Conservation (phyloP, 2,888 invertebrate genomes). For the Liopterus haemorrhoidalis region DNA sequence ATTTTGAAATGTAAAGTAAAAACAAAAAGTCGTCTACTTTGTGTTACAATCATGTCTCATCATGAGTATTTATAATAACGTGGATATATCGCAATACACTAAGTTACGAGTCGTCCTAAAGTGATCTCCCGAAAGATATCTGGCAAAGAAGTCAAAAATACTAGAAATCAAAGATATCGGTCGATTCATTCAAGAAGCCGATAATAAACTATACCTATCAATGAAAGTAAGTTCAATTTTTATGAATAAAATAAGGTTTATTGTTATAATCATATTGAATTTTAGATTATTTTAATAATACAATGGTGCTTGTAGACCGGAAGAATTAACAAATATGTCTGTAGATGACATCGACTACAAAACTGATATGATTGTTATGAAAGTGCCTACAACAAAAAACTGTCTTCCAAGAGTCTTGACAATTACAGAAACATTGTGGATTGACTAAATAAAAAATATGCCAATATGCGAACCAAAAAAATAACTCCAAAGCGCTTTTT, state of each 20-base stretch:
- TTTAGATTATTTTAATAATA: conserved; percentile 24
- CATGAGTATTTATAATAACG: conserved; percentile 2
- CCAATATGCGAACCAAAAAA: conserved; percentile 22
- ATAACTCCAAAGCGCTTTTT: conserved; percentile 19
- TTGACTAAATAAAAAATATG: conserved; percentile 26
- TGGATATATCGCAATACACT: conserved; percentile 11
- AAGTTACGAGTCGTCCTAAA: conserved; percentile 11
- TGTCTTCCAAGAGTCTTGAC: conserved; percentile 24
- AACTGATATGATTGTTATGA: conserved; percentile 21
- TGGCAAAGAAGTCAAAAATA: conserved; percentile 14
- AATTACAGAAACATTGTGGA: conserved; percentile 23
- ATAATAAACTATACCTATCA: conserved; percentile 6
- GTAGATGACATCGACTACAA: conserved; percentile 25
- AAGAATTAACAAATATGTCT: conserved; percentile 28
- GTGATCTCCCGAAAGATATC: conserved; percentile 4
- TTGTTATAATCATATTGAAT: no score
- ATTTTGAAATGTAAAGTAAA: no score
- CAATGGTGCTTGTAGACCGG: conserved; percentile 27
- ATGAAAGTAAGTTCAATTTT: conserved; percentile 1
- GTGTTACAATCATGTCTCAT: background rate
- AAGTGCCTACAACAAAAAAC: conserved; percentile 29
- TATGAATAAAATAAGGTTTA: no score
- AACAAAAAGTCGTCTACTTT: no score
- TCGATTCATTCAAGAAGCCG: background rate
- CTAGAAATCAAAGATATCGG: conserved; percentile 10